Base-by-base conservation (phyloP, 2,113 vertebrate species). In the Ailurus styani region DNA sequence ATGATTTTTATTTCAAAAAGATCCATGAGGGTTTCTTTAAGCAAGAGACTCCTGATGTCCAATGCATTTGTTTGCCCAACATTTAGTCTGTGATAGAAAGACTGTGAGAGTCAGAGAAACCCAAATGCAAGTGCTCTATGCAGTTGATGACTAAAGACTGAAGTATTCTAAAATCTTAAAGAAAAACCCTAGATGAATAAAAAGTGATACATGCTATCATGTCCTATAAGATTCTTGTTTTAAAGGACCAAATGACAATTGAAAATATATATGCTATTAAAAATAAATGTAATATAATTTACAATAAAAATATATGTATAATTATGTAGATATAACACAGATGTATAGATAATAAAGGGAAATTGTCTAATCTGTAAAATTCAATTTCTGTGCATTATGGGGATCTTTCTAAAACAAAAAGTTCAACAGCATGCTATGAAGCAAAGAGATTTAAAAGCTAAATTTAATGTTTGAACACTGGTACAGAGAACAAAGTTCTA, bases 331-430 rank as follows among this genome's bases (percentile, higher is more conserved):
- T 47, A 75, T 37, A 72, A 85, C 45, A 78, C 1, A 95, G 8
- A 91, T 27, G 18, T 70, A 85, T 57, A 40, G 62, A 52, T 78
- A 87, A 60, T 42, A 97, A 97, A 42, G 37, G 37, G 31, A 37
- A 86, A 73, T 70, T 60, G 47, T 60, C 87, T 73, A 68, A 73
- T 68, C 29, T 87, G 20, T 72, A 68, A 97, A 97, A 87, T 90
- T 97, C 34, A 29, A 94, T 55, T 95, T 93, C 90, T 84, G 54
- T 31, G 91, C 37, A 88, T 93, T 95, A 85, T 23, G 13, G 34
- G 62, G 40, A 40, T 89, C 52, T 85, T 92, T 96, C 64, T 64
- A 96, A 94, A 94, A 88, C 29, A 91, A 77, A 88, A 93, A 92
- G 50, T 79, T 66, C 79, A 96, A 68, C 25, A 88, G 75, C 47